Percentiles rank a stretch among this genome's conserved stretches.
Conservation (phyloP, 2,797 vertebrate genomes). For the Anguilla megastoma region DNA sequence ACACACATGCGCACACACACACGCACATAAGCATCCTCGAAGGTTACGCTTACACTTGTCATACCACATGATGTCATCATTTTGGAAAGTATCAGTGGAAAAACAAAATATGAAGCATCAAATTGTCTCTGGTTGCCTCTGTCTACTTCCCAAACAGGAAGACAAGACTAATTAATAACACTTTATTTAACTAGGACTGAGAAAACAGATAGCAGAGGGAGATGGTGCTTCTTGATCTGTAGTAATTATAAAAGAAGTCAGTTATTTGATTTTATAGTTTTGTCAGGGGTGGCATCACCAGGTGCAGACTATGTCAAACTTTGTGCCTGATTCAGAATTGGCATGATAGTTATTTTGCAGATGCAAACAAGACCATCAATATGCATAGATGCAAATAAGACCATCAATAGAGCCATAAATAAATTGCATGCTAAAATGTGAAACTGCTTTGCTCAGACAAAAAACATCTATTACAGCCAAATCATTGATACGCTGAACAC, state of each 20-base stretch:
- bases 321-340: background rate
- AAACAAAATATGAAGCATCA: background rate
- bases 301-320: background rate
- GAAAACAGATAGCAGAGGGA: constrained; percentile 62
- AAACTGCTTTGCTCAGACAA: no score
- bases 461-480: constrained; percentile 86
- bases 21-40: background rate
- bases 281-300: background rate
- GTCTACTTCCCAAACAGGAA: constrained; percentile 19
- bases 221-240: constrained; percentile 53
- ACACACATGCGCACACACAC: background rate
- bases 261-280: background rate
- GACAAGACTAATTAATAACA: constrained; percentile 52
- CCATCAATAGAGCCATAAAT: constrained; percentile 70
- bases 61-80: background rate
- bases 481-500: constrained; percentile 82
- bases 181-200: constrained; percentile 60
- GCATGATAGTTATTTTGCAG: background rate
- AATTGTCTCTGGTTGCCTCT: background rate
- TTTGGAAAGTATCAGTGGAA: background rate
- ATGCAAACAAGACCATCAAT: background rate
- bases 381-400: constrained; percentile 47
- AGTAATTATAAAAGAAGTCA: constrained; percentile 65
- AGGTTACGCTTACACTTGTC: background rate
- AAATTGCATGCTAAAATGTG: no score